Percentiles rank a stretch among this genome's conserved stretches.
Conservation (phyloP, 2,888 invertebrate genomes). For the Diogma glabrata region DNA sequence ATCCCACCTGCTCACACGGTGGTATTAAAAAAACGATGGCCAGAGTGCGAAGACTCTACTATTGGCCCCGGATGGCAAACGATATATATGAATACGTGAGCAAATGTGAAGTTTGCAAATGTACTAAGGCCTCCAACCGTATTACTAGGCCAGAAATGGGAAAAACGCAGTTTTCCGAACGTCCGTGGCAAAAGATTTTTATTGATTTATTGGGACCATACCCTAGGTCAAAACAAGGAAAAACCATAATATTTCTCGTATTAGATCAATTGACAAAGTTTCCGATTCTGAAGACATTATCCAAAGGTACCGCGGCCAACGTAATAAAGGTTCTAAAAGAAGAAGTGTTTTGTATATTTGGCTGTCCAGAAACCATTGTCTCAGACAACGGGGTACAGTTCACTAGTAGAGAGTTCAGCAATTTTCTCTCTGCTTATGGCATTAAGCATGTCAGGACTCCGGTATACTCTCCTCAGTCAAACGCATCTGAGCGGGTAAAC, state of each 20-base stretch:
- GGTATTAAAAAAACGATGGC: background rate
- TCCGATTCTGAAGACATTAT: no score
- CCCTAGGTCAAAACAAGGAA: background rate
- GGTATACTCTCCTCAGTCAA: conserved; percentile 24
- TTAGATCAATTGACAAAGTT: no score
- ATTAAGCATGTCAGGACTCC: conserved; percentile 15
- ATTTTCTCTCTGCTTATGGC: conserved; percentile 11
- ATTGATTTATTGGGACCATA: background rate
- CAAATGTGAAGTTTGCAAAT: background rate
- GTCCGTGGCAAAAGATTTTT: no score
- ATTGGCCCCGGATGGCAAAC: background rate
- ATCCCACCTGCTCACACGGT: background rate
- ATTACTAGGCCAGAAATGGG: background rate
- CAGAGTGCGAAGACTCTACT: background rate
- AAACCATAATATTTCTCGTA: background rate
- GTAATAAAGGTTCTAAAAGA: no score
- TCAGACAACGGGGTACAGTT: conserved; percentile 20
- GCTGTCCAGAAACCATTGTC: conserved; percentile 17
- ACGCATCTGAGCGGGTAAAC: conserved; percentile 24
- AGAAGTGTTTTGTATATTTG: no score
- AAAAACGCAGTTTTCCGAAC: background rate
- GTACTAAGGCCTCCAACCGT: background rate
- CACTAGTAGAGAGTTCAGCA: conserved; percentile 10
- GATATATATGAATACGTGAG: background rate
- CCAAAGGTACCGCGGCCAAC: no score